These are phyloP conservation scores for Coreoperca whiteheadi DNA, from an alignment of 2,113 vertebrate genomes.

Conservation along the genomic window DNA sequence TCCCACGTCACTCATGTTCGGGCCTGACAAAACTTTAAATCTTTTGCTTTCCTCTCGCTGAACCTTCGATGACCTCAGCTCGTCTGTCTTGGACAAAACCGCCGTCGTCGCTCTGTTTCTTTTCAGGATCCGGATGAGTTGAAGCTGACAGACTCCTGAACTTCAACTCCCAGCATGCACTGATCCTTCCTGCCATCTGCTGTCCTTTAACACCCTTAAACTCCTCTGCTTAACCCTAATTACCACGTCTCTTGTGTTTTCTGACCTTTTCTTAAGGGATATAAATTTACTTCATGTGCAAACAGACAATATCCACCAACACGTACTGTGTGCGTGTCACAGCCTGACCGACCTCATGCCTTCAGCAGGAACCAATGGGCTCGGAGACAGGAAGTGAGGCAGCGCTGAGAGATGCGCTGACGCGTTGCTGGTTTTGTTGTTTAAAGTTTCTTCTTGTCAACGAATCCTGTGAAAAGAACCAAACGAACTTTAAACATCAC, in stretches of 20 bases:
- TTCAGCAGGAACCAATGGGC: too few species aligned
- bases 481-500: too few species aligned
- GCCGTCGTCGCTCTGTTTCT: background rate
- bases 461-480: too few species aligned
- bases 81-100: background rate
- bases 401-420: too few species aligned
- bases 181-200: slow-evolving; percentile 28
- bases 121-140: background rate
- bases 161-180: slow-evolving; percentile 64
- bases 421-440: too few species aligned
- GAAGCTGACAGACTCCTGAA: slow-evolving; percentile 34
- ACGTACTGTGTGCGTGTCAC: too few species aligned
- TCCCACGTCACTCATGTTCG: background rate
- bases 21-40: background rate
- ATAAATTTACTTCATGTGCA: too few species aligned
- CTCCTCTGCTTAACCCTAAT: background rate
- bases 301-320: too few species aligned
- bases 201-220: slow-evolving; percentile 28
- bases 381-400: too few species aligned
- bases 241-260: slow-evolving; percentile 1
- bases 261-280: slow-evolving; percentile 21
- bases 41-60: background rate
- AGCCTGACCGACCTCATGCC: too few species aligned
- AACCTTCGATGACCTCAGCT: background rate
- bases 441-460: too few species aligned